These are phyloP conservation scores for Ametastegia equiseti DNA, from an alignment of 2,888 invertebrate genomes.

Conservation along the genomic window DNA sequence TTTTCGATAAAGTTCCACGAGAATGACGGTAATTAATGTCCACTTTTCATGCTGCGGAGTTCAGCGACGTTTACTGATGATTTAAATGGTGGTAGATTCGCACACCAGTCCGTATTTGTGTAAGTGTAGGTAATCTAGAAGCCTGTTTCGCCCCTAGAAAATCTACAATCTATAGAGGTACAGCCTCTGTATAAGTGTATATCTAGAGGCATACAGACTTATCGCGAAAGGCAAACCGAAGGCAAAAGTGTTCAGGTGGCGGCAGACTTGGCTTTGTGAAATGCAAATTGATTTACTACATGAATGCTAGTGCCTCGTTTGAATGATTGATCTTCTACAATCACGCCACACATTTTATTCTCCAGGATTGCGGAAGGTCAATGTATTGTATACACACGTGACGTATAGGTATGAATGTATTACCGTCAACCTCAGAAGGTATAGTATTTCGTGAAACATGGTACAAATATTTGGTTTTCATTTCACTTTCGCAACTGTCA, in stretches of 20 bases:
- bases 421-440: not conserved
- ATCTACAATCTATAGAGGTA: not conserved
- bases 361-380: not conserved
- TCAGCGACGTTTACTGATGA: constrained; percentile 56
- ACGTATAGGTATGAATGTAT: not conserved
- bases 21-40: constrained; percentile 56
- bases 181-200: too few relatives aligned
- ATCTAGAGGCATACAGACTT: constrained; percentile 15
- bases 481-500: too few relatives aligned
- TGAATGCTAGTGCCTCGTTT: constrained; percentile 51
- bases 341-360: constrained; percentile 52
- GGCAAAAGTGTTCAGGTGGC: not conserved
- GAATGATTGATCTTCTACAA: constrained; percentile 56
- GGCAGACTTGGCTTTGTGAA: constrained; percentile 48
- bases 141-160: not conserved
- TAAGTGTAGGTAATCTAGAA: not conserved
- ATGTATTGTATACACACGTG: not conserved
- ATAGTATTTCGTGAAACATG: not conserved
- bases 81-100: constrained; percentile 30
- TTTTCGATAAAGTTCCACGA: constrained; percentile 50
- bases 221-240: constrained; percentile 5
- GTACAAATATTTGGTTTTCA: too few relatives aligned
- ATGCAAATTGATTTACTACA: constrained; percentile 58
- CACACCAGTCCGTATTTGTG: constrained; percentile 51
- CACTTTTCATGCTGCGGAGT: constrained; percentile 52